These are phyloP conservation scores for Leuciscus idus DNA, from an alignment of 2,113 vertebrate genomes.

Conservation along the genomic window DNA sequence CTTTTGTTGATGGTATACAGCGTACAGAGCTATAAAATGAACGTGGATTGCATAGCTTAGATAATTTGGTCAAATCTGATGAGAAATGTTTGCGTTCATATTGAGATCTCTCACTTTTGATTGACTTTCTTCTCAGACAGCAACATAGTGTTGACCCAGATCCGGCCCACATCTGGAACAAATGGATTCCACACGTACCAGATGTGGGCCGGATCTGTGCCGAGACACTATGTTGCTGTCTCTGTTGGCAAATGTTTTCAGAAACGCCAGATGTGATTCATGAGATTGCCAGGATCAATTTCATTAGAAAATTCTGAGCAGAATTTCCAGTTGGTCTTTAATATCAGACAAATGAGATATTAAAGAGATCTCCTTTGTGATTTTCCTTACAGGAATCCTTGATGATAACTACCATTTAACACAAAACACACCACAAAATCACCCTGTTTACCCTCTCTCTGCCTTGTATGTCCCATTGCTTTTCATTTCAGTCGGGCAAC, in stretches of 20 bases:
- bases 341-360: background rate
- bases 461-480: constrained; percentile 67
- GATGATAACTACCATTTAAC: constrained; percentile 56
- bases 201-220: too few species aligned
- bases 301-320: background rate
- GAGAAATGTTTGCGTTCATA: background rate
- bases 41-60: background rate
- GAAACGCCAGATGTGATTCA: too few species aligned
- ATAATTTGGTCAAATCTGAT: background rate
- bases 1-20: background rate
- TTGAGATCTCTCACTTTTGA: background rate
- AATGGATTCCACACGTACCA: too few species aligned
- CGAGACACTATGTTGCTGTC: too few species aligned
- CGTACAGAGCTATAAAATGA: background rate
- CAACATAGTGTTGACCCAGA: too few species aligned
- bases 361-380: background rate
- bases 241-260: too few species aligned
- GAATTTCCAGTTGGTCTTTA: background rate
- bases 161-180: too few species aligned
- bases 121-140: too few species aligned
- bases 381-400: constrained; percentile 61
- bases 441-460: constrained; percentile 1
- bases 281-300: background rate
- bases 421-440: constrained; percentile 36
- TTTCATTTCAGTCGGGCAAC: constrained; percentile 63